Conservation (phyloP, 1,140 invertebrate species). For the Temnothorax longispinosus region DNA sequence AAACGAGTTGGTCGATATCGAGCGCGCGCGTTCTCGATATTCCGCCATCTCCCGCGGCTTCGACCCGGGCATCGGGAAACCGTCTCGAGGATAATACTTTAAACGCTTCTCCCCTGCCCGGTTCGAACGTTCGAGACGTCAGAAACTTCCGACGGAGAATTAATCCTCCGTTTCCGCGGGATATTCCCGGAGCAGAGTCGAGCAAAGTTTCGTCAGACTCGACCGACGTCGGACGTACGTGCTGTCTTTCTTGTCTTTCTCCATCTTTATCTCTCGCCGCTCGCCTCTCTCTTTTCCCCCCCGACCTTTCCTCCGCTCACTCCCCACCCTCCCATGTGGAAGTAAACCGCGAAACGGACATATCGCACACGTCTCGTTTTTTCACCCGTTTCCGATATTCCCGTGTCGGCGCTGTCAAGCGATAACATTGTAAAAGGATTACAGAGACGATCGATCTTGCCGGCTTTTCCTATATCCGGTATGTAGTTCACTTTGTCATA, state of each 20-base stretch:
- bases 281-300: slow-evolving; percentile 16
- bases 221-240: slow-evolving; percentile 72
- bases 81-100: slow-evolving; percentile 77
- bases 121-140: slow-evolving; percentile 72
- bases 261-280: slow-evolving; percentile 32
- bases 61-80: slow-evolving; percentile 72
- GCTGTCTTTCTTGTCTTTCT: slow-evolving; percentile 55
- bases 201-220: slow-evolving; percentile 78
- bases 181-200: slow-evolving; percentile 79
- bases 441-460: slow-evolving; percentile 49
- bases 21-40: slow-evolving; percentile 62
- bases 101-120: slow-evolving; percentile 73
- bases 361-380: slow-evolving; percentile 63
- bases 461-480: slow-evolving; percentile 55
- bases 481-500: slow-evolving; percentile 56
- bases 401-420: slow-evolving; percentile 62
- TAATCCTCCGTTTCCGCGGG: slow-evolving; percentile 80
- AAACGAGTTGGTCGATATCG: slow-evolving; percentile 68
- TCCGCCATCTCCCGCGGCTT: slow-evolving; percentile 58
- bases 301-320: slow-evolving; percentile 26
- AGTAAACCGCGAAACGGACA: slow-evolving; percentile 58
- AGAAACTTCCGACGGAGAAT: slow-evolving; percentile 77
- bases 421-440: slow-evolving; percentile 63
- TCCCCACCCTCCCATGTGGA: slow-evolving; percentile 33
- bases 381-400: slow-evolving; percentile 70